These are phyloP conservation scores for Stenichneumon culpator DNA, from an alignment of 2,888 invertebrate species.

Conservation along the genomic window DNA sequence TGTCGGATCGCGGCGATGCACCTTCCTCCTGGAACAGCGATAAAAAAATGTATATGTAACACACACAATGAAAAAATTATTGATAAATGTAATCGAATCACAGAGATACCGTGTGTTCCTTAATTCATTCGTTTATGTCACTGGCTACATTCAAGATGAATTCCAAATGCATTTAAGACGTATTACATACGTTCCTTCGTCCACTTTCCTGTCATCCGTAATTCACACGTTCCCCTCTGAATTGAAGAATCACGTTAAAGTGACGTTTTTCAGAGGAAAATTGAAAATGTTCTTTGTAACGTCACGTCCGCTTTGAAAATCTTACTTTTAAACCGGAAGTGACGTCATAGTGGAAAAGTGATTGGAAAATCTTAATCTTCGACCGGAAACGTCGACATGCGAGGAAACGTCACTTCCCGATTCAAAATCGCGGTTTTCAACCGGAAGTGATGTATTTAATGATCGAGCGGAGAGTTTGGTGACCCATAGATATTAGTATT, in stretches of 20 bases:
- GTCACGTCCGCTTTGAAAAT: no score
- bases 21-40: constrained; percentile 81
- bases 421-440: no score
- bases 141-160: neutral
- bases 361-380: no score
- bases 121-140: neutral
- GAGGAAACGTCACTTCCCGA: no score
- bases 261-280: neutral
- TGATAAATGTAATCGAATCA: neutral
- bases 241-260: neutral
- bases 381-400: neutral
- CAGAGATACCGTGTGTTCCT: neutral
- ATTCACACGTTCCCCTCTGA: neutral
- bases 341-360: no score
- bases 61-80: neutral
- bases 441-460: neutral
- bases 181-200: neutral
- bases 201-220: neutral
- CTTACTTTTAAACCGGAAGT: no score
- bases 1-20: constrained; percentile 82
- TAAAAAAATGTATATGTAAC: constrained; percentile 21
- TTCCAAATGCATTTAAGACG: neutral
- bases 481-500: no score
- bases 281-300: neutral
- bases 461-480: no score